Percentiles rank a stretch among this genome's conserved stretches.
Conservation (phyloP, 2,888 invertebrate genomes). For the Dryobotodes eremita region DNA sequence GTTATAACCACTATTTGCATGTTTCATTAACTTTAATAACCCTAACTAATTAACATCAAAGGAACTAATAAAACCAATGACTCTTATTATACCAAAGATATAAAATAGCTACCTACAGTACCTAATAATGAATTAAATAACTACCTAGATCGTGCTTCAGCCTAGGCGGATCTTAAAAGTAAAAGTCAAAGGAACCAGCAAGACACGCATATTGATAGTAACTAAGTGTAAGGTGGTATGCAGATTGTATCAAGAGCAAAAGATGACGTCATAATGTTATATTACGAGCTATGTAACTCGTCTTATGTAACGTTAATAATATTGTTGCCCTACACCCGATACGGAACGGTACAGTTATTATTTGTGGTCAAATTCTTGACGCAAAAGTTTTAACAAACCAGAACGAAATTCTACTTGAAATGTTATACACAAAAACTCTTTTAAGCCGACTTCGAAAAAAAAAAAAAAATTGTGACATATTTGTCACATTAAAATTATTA, state of each 20-base stretch:
- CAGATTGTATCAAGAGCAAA: conserved; percentile 57
- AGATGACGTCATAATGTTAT: conserved; percentile 38
- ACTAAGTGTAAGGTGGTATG: conserved; percentile 46
- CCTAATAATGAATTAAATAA: conserved; percentile 13
- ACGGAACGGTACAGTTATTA: conserved; percentile 5
- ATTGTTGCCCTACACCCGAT: conserved; percentile 29
- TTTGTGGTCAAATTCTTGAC: conserved; percentile 17
- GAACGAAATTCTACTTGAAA: not conserved
- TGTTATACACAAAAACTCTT: no score
- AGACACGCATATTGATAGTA: conserved; percentile 47
- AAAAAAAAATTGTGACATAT: no score
- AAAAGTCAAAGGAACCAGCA: conserved; percentile 49
- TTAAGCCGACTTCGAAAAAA: no score
- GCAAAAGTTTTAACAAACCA: not conserved
- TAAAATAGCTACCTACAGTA: not conserved
- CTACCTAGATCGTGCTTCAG: conserved; percentile 13
- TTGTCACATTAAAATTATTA: no score
- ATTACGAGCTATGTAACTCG: conserved; percentile 34
- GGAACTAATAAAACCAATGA: conserved; percentile 18
- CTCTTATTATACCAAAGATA: conserved; percentile 11
- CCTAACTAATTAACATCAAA: not conserved
- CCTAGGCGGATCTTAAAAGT: conserved; percentile 56
- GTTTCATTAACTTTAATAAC: conserved; percentile 11
- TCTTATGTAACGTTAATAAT: conserved; percentile 38
- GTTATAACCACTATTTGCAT: not conserved